phyloP scores from a whole-genome alignment of 2,797 vertebrate species.

The Sebastes aleutianus region DNA sequence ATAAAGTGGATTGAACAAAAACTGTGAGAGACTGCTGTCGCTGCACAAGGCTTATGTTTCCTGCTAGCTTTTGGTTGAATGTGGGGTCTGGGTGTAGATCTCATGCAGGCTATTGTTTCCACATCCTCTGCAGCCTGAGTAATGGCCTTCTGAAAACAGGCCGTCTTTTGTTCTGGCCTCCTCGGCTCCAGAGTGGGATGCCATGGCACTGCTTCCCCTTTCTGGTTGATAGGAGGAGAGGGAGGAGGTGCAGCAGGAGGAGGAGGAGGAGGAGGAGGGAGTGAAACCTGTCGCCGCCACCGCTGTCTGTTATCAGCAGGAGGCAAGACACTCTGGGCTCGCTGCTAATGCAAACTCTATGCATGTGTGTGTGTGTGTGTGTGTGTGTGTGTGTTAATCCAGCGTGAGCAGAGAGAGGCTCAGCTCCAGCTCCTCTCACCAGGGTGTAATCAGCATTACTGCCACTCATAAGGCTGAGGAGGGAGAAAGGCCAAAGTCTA shows the following conservation, averaged over 20 bases:
- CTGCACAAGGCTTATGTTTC: conserved; percentile 74
- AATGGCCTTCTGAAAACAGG: conserved; percentile 81
- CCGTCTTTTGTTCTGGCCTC: conserved; percentile 78
- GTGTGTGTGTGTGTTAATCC: conserved; percentile 57
- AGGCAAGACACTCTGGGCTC: conserved; percentile 48
- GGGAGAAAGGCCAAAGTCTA: conserved; percentile 51
- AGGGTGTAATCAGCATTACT: conserved; percentile 60
- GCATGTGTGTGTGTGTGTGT: neutral
- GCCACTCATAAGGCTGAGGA: conserved; percentile 55
- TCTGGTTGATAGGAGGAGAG: conserved; percentile 65
- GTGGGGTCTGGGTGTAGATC: conserved; percentile 78
- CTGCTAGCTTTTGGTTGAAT: conserved; percentile 74
- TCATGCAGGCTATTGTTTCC: conserved; percentile 80
- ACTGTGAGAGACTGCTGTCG: conserved; percentile 71
- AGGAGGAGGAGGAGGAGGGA: conserved; percentile 42
- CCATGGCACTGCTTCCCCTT: conserved; percentile 74
- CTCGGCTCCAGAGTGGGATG: conserved; percentile 73
- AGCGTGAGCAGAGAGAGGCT: conserved; percentile 56
- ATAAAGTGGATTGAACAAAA: conserved; percentile 73
- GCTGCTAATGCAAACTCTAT: conserved; percentile 44
- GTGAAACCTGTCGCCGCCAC: conserved; percentile 72
- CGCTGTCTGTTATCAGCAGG: conserved; percentile 63
- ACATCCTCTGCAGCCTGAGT: conserved; percentile 81
- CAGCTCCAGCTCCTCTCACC: conserved; percentile 61
- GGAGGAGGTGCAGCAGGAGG: conserved; percentile 51